Evolutionary conservation across 2,888 invertebrate genomes (phyloP), one percentile per base, ranked within the genome.

Genomic region (Cephus pygmeus): DNA sequence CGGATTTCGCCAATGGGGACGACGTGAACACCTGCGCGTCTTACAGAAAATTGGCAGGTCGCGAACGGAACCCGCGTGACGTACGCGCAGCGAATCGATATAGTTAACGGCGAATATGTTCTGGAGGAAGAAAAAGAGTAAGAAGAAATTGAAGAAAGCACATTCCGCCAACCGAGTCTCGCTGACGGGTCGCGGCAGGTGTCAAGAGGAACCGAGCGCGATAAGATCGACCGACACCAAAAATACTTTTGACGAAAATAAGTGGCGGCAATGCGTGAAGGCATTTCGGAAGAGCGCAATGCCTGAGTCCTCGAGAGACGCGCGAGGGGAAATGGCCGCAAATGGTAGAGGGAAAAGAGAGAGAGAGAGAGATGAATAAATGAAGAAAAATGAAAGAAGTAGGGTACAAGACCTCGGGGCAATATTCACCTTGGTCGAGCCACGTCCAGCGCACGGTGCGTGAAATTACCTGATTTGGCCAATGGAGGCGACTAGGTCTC

Each of bases 181-280:
- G 33, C 71, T 71, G 71, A 71, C 71, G 71, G 31, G 71, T 31
- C 71, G 71, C 71, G 33, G 34, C 71, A 71, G 71, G 71, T 71
- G 71, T 71, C 34, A 31, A 15, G 34, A 71, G 23, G 71, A 56
- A 56, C 71, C 71, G 34, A 12, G 71, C 31, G 71, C 71, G 71
- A 71, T 71, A 71, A 71, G 71, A 71, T 71, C 71, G 71, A 34
- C 71, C 71, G 71, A 34, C 33, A 12, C 31, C 71, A 11, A 71
- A 71, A 71, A 71, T 71, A 71, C 31, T 31, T 69, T 34, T 31
- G 71, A 71, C 71, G 33, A 23, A 71, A 71, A 71, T 71, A 71
- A 71, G 71, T 71, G 12, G 33, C 71, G 31, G 71, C 71, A 34
- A 23, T 56, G 23, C 56, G 56, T 56, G 56, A 56, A 71, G 71